These are phyloP conservation scores for Cynoglossus semilaevis DNA, from an alignment of 2,113 vertebrate genomes.

Conservation along the genomic window DNA sequence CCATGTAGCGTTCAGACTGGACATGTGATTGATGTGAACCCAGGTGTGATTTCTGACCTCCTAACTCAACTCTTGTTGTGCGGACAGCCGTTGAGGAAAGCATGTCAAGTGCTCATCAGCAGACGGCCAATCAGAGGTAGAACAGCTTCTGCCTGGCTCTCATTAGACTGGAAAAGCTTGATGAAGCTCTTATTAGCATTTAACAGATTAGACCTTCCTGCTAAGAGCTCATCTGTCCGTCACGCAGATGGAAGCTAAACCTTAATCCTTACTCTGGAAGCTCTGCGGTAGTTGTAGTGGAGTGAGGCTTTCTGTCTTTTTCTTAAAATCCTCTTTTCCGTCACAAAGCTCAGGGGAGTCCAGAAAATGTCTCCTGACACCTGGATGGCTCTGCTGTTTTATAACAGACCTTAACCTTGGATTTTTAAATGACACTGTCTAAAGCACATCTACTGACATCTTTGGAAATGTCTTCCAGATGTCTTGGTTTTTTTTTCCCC, in stretches of 20 bases:
- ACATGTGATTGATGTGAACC: slow-evolving; percentile 60
- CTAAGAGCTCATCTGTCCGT: slow-evolving; percentile 68
- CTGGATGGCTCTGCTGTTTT: slow-evolving; percentile 57
- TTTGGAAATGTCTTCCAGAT: slow-evolving; percentile 74
- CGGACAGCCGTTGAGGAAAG: slow-evolving; percentile 34
- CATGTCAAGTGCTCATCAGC: slow-evolving; percentile 50
- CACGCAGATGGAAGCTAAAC: slow-evolving; percentile 74
- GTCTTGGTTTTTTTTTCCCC: slow-evolving; percentile 31
- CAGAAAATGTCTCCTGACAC: slow-evolving; percentile 68
- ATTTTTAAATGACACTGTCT: slow-evolving; percentile 71
- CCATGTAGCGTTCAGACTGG: slow-evolving; percentile 23
- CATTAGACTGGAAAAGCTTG: slow-evolving; percentile 56
- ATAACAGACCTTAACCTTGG: slow-evolving; percentile 57
- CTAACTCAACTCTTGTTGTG: slow-evolving; percentile 57
- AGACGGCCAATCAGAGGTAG: slow-evolving; percentile 48
- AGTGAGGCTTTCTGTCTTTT: slow-evolving; percentile 59
- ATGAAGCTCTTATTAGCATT: slow-evolving; percentile 73
- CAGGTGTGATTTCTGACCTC: slow-evolving; percentile 47
- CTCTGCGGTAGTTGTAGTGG: slow-evolving; percentile 57
- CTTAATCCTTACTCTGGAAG: slow-evolving; percentile 70
- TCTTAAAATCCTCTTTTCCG: slow-evolving; percentile 68
- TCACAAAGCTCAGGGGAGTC: slow-evolving; percentile 46
- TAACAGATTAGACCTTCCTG: slow-evolving; percentile 75
- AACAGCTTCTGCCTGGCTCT: slow-evolving; percentile 32
- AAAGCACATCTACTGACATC: slow-evolving; percentile 59